Evolutionary conservation across 2,113 vertebrate genomes (phyloP), one percentile per base, ranked within the genome.

Genomic region (Empidonax alnorum): DNA sequence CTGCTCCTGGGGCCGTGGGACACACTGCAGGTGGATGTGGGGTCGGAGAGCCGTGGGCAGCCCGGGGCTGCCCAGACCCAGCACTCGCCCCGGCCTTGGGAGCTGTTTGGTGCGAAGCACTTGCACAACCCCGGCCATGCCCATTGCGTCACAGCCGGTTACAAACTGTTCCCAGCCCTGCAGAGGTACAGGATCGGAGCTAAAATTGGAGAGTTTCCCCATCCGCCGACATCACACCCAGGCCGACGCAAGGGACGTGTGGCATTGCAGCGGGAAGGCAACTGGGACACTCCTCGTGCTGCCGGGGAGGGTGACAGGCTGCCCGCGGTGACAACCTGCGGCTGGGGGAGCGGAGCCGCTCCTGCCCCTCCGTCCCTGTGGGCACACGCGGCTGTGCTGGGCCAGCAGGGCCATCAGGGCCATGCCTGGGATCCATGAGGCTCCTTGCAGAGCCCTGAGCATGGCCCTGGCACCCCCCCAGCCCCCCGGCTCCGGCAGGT

Each of bases 201-300:
- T 95, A 82, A 90, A 97, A 58, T 15, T 53, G 86, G 42, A 52
- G 37, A 86, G 12, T 94, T 92, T 55, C 83, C 86, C 94, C 82
- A 25, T 61, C 27, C 8, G 12, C 84, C 22, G 4, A 44, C 55
- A 30, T 91, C 92, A 39, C 92, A 58, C 85, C 85, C 82, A 2
- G 61, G 61, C 74, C 4, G 35, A 31, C 4, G 2, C 39, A 7
- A 37, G 46, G 76, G 42, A 14, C 20, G 41, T 1, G 24, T 5
- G 74, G 52, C 53, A 4, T 85, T 21, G 61, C 87, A 6, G 1
- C 7, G 6, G 49, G 41, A 17, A 65, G 37, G 58, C 83, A 76
- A 67, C 14, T 12, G 66, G 95, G 92, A 2, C 65, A 0, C 69
- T 24, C 3, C 25, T 6, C 2, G 3, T 1, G 24, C 12, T 56